Evolutionary conservation across 2,888 invertebrate genomes (phyloP), one percentile per base, ranked within the genome.

Genomic region (Sarcophaga caerulescens): DNA sequence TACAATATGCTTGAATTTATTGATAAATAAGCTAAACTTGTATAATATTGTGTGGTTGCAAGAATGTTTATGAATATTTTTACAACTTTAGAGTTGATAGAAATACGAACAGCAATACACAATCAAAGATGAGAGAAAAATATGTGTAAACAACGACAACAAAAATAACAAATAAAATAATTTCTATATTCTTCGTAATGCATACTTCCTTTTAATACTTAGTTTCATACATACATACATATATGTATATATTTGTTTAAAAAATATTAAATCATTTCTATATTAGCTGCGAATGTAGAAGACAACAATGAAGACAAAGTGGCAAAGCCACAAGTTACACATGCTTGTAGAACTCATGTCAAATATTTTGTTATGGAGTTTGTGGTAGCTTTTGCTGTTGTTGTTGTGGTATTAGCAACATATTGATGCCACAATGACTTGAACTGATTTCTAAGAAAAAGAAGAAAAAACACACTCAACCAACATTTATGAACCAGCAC

Each of bases 11-110:
- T 57, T 66, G 4, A 73, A 81, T 25, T 74, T 73, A 66, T 81
- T 81, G 73, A 21, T 68, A 81, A 66, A 81, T 68, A 66, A 52
- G 66, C 74, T 81, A 74, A 47, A 62, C 60, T 74, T 81, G 73
- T 35, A 17, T 74, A 62, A 68, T 74, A 81, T 68, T 81, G 73
- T 35, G 35, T 23, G 35, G 47, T 81, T 74, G 19, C 17, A 81
- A 74, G n/a, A 74, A 80, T 80, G 65, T 73, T 35, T 73, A 73
- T 80, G 60, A 74, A 68, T 65, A 73, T 73, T 66, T 45, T 23
- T 23, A 6, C 19, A 59, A 71, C 65, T 47, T 25, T 10, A 35
- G 6, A 66, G 47, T 19, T 19, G 8, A 44, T 8, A 23, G 5
- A 62, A 47, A 66, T 21, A 57, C n/a, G n/a, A 45, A 44, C 65